Percentiles rank a stretch among this genome's conserved stretches.
These are phyloP conservation scores for Sebastes trivittatus DNA, from an alignment of 2,797 vertebrate genomes.

Conservation along the genomic window DNA sequence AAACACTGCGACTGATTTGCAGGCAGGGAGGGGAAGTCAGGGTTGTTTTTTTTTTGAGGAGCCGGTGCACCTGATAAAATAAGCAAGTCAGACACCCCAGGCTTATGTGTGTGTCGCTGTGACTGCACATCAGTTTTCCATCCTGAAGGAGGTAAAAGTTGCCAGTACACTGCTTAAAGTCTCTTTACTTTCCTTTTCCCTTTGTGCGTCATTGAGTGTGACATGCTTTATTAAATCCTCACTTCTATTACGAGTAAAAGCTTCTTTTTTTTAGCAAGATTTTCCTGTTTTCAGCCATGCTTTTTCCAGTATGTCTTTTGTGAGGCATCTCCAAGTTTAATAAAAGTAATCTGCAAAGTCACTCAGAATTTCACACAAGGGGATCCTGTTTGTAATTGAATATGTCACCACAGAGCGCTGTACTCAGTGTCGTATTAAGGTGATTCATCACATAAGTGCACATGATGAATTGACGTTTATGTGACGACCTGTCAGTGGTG, in stretches of 20 bases:
- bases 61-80: slow-evolving; percentile 82
- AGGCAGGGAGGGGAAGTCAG: slow-evolving; percentile 26
- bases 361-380: slow-evolving; percentile 31
- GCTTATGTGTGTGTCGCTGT: slow-evolving; percentile 19
- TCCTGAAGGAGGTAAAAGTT: slow-evolving; percentile 41
- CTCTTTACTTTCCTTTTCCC: slow-evolving; percentile 32
- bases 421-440: slow-evolving; percentile 57
- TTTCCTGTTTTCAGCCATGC: slow-evolving; percentile 16
- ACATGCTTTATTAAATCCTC: slow-evolving; percentile 59
- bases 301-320: slow-evolving; percentile 3
- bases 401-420: slow-evolving; percentile 43
- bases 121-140: slow-evolving; percentile 63
- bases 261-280: slow-evolving; percentile 29
- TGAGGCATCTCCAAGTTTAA: slow-evolving; percentile 34
- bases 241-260: slow-evolving; percentile 29
- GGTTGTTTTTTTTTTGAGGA: not conserved
- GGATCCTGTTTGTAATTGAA: slow-evolving; percentile 51
- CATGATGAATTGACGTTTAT: slow-evolving; percentile 51
- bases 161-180: slow-evolving; percentile 29
- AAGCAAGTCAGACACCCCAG: slow-evolving; percentile 64
- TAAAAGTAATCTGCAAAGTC: slow-evolving; percentile 34
- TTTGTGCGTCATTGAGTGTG: slow-evolving; percentile 60
- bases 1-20: slow-evolving; percentile 45
- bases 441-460: slow-evolving; percentile 55
- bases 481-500: slow-evolving; percentile 51